phyloP scores from a whole-genome alignment of 2,797 vertebrate species.

The Sarcophilus harrisii region DNA sequence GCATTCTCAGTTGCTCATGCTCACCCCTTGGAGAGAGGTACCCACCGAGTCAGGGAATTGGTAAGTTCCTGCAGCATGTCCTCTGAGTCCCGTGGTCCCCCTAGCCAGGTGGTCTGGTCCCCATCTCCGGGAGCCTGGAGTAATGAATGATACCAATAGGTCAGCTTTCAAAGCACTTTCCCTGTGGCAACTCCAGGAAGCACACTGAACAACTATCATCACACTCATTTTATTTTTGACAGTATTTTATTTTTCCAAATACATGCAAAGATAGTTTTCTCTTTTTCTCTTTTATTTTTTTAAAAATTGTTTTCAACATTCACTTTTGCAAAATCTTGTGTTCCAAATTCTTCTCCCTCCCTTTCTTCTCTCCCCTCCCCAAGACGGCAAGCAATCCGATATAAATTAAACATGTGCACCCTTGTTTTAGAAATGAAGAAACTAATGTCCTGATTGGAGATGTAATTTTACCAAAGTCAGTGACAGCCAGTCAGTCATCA shows the following conservation, averaged over 20 bases:
- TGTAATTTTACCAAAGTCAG: not conserved
- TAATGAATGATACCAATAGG: not conserved
- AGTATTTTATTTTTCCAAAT: too few species aligned
- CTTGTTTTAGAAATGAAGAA: not conserved
- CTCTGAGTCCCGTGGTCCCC: not conserved
- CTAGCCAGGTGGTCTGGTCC: not conserved
- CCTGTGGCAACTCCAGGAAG: not conserved
- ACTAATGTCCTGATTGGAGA: not conserved
- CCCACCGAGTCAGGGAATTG: conserved; percentile 52
- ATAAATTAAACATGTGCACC: not conserved
- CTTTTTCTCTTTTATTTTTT: too few species aligned
- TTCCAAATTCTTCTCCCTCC: too few species aligned
- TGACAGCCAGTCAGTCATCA: not conserved
- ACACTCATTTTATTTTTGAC: not conserved
- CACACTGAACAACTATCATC: not conserved
- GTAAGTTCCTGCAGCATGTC: conserved; percentile 63
- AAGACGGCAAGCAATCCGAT: too few species aligned
- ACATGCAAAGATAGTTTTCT: too few species aligned
- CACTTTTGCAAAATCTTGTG: too few species aligned
- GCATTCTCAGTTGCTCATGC: not conserved
- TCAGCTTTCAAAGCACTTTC: not conserved
- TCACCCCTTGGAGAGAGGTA: not conserved
- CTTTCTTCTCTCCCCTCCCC: too few species aligned
- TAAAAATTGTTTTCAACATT: too few species aligned
- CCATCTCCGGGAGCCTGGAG: not conserved